Evolutionary conservation across 2,113 vertebrate genomes (phyloP).

Genomic region (Spermophilus dauricus): DNA sequence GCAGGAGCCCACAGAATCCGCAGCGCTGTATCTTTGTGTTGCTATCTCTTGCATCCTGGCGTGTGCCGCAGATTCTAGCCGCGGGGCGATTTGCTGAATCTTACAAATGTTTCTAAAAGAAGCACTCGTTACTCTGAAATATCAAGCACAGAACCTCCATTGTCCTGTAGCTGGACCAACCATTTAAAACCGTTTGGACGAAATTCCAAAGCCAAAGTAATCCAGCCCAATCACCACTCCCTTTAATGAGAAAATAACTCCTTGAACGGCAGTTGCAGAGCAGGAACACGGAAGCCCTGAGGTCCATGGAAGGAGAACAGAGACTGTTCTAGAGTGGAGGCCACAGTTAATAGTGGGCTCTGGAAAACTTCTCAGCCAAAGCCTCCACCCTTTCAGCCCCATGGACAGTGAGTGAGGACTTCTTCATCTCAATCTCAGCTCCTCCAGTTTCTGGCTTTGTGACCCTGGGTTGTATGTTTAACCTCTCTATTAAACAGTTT

Average conservation of each 20-base stretch:
- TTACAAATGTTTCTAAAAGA: constrained; percentile 38
- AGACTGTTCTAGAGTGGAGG: accelerated
- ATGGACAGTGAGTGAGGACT: accelerated
- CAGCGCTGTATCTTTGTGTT: no score
- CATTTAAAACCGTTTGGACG: not conserved
- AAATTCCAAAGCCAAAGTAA: not conserved
- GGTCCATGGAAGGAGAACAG: not conserved
- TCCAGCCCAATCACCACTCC: not conserved
- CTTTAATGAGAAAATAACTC: not conserved
- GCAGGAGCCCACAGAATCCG: no score
- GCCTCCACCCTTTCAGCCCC: not conserved
- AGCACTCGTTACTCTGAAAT: not conserved
- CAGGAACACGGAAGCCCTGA: not conserved
- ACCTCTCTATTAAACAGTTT: not conserved
- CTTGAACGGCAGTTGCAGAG: not conserved
- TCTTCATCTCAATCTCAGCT: not conserved
- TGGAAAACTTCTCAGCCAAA: not conserved
- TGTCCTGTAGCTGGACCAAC: not conserved
- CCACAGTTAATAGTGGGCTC: not conserved
- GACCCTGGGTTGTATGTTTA: not conserved
- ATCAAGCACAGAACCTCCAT: not conserved
- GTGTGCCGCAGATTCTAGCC: no score
- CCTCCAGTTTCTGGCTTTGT: not conserved
- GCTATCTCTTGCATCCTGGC: no score
- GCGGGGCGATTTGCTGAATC: no score